Base-by-base conservation (phyloP, 2,888 invertebrate genomes). In the Drosophila tanythrix region DNA sequence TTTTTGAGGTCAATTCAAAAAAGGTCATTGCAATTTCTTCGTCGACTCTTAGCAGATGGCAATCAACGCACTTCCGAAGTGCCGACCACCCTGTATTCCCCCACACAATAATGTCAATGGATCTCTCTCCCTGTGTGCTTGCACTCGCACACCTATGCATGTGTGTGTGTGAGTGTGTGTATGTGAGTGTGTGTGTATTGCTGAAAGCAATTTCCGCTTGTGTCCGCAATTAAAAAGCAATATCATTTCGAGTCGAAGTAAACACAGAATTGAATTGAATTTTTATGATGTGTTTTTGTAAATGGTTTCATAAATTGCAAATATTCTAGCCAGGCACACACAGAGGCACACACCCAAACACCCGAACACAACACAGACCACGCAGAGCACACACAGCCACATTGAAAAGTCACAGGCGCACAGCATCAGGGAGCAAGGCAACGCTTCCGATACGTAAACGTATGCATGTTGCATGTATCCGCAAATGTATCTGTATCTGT, bases 201-300 rank as follows among this genome's bases (percentile, higher is more conserved):
- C 69, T 74, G 77, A 87, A 83, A 78, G 84, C 88, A 90, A 91
- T 91, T 90, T 91, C 87, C 90, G 82, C 82, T 81, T 82, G 82
- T 87, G 87, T 82, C 91, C 88, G 88, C 91, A 91, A 92, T 91
- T 91, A 92, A 91, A 89, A 89, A 90, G 89, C 89, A 88, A 90
- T 90, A 89, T 81, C 82, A 83, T 76, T 65, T 78, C 53, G 62
- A 75, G 75, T 63, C 78, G 71, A 79, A 82, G 74, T 77, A 80
- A 87, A 82, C 79, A 79, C 79, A 83, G 83, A 82, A 81, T 83
- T 81, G 78, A 81, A 88, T 89, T 84, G 80, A 81, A 90, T 85
- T 89, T 87, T 90, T 90, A 91, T 89, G 86, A 83, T 83, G 89
- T 90, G 90, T 82, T 84, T 89, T 81, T 82, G 38, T 84, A 82